phyloP scores from a whole-genome alignment of 2,888 invertebrate genomes.

The Ectobius pallidus region DNA sequence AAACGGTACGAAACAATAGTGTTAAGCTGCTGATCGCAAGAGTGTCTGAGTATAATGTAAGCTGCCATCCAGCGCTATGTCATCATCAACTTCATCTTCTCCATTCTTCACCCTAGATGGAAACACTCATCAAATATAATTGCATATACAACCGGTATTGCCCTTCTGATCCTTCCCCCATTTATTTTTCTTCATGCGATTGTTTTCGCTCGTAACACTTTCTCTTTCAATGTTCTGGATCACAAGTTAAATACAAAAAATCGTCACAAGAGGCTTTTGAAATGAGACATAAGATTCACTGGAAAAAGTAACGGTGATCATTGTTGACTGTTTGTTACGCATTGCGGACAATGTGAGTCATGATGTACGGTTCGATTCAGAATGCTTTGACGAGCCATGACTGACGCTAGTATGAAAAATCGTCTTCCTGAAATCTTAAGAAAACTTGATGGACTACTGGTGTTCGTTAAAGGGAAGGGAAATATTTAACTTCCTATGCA shows the following conservation, averaged over 20 bases:
- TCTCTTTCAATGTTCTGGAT: constrained; percentile 10
- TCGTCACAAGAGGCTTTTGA: neutral
- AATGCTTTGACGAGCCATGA: neutral
- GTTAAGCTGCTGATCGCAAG: too few species aligned
- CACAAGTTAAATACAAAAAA: neutral
- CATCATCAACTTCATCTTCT: neutral
- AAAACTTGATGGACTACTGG: too few species aligned
- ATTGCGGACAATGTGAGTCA: neutral
- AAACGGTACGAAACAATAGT: too few species aligned
- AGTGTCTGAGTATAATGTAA: too few species aligned
- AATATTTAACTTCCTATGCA: too few species aligned
- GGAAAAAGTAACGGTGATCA: neutral
- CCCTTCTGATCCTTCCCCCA: neutral
- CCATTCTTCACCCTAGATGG: neutral
- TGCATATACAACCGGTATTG: neutral
- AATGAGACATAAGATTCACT: neutral
- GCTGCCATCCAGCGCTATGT: neutral
- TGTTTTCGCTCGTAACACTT: neutral
- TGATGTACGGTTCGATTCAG: neutral
- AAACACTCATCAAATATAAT: neutral
- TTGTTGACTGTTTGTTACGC: constrained; percentile 14
- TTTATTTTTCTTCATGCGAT: neutral
- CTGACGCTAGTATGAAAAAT: too few species aligned
- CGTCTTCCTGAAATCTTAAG: too few species aligned
- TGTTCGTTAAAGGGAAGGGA: too few species aligned